A percentile compares a stretch with the other conserved stretches of the same genome.
phyloP scores from a whole-genome alignment of 2,113 vertebrate species.

The Craseonycteris thonglongyai region DNA sequence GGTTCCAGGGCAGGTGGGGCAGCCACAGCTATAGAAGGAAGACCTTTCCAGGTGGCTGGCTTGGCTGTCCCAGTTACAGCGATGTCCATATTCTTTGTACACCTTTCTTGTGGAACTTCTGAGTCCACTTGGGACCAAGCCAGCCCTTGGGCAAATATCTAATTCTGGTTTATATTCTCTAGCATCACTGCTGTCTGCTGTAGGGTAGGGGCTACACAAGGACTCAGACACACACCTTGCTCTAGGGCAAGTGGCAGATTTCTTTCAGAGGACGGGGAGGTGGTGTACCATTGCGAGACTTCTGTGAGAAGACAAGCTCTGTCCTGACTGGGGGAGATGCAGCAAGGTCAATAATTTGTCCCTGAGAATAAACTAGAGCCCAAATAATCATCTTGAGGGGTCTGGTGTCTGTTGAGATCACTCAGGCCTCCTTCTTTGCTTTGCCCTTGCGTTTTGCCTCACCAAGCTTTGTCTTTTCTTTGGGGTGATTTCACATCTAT shows the following conservation, averaged over 20 bases:
- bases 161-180: neutral
- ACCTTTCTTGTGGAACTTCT: neutral
- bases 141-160: neutral
- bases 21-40: neutral
- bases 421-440: neutral
- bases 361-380: neutral
- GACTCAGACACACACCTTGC: neutral
- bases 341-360: slow-evolving; percentile 44
- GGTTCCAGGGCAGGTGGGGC: neutral
- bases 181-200: too few relatives aligned
- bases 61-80: neutral
- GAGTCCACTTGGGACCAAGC: neutral
- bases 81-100: neutral
- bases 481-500: neutral
- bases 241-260: neutral
- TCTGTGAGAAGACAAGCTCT: neutral
- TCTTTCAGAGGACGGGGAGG: slow-evolving; percentile 44
- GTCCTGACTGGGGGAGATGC: slow-evolving; percentile 34
- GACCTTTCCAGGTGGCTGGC: neutral
- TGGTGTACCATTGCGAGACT: neutral
- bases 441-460: neutral
- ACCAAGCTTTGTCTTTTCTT: neutral
- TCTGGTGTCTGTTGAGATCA: neutral
- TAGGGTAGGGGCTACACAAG: too few relatives aligned
- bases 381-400: neutral